phyloP scores from a whole-genome alignment of 2,797 vertebrate species.

The Rhinophrynus dorsalis region DNA sequence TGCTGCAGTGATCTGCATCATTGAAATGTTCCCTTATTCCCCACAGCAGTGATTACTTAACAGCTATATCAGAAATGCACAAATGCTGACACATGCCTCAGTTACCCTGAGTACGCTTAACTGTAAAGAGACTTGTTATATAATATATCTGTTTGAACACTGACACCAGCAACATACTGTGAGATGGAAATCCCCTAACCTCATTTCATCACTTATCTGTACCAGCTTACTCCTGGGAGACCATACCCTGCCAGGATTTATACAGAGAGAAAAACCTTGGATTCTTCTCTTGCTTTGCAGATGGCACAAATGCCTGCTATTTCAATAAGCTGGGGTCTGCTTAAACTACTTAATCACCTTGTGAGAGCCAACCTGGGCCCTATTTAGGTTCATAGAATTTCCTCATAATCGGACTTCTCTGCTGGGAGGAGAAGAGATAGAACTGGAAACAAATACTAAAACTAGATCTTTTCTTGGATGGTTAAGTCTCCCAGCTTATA shows the following conservation, averaged over 20 bases:
- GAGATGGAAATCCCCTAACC: constrained; percentile 1
- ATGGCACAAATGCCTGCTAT: constrained; percentile 19
- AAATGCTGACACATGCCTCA: neutral
- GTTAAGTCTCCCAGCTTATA: too few relatives aligned
- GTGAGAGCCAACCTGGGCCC: constrained; percentile 50
- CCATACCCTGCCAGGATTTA: neutral
- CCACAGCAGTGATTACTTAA: neutral
- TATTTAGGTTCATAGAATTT: constrained; percentile 33
- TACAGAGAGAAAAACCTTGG: neutral
- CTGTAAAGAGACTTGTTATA: neutral
- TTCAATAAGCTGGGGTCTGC: constrained; percentile 21
- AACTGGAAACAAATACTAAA: neutral
- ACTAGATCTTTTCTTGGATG: too few relatives aligned
- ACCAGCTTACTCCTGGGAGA: constrained; percentile 7
- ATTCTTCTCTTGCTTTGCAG: constrained; percentile 11
- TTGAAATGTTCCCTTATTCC: neutral
- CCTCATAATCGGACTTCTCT: constrained; percentile 3
- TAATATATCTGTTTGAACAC: neutral
- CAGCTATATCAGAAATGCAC: neutral
- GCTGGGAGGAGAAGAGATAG: neutral
- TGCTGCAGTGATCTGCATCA: neutral
- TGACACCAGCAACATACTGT: neutral
- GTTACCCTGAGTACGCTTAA: neutral
- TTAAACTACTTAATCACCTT: constrained; percentile 1
- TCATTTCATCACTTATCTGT: constrained; percentile 16